Conservation (phyloP, 2,888 invertebrate genomes). For the Hedychridium roseum region DNA sequence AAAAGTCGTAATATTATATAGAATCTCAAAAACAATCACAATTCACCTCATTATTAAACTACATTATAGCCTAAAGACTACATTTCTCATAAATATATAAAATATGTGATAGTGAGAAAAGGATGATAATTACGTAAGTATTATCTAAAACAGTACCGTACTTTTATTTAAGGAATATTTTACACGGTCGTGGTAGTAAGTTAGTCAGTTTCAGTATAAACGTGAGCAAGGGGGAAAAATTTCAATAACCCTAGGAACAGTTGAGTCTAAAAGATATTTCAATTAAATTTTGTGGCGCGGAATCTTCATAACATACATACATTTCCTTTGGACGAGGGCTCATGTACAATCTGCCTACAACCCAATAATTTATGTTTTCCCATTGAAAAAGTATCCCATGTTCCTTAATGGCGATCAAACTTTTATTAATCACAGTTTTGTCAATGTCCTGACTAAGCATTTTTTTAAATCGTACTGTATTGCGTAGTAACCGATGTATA, state of each 20-base stretch:
- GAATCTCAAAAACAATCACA: too few relatives aligned
- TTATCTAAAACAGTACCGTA: too few relatives aligned
- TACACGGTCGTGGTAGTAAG: too few relatives aligned
- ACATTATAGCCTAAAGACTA: not conserved
- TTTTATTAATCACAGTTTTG: constrained; percentile 72
- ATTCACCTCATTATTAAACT: not conserved
- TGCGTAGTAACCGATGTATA: constrained; percentile 78
- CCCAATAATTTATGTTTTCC: constrained; percentile 77
- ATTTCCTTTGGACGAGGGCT: constrained; percentile 81
- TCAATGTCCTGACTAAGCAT: constrained; percentile 66
- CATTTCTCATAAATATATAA: not conserved
- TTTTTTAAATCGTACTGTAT: constrained; percentile 72
- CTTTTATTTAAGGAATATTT: too few relatives aligned
- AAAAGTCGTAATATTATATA: too few relatives aligned
- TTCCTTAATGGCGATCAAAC: constrained; percentile 82
- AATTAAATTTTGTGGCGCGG: constrained; percentile 85
- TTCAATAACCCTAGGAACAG: constrained; percentile 62
- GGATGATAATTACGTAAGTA: too few relatives aligned
- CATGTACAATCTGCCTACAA: constrained; percentile 80
- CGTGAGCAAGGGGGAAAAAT: too few relatives aligned
- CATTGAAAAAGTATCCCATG: constrained; percentile 81
- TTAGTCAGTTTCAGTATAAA: too few relatives aligned
- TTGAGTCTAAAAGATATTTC: constrained; percentile 86
- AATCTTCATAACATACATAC: constrained; percentile 88
- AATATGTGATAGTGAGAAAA: constrained; percentile 7